A percentile compares a stretch with the other conserved stretches of the same genome.
These are phyloP conservation scores for Stictocephala bisonia DNA, from an alignment of 2,888 invertebrate genomes.

Conservation along the genomic window DNA sequence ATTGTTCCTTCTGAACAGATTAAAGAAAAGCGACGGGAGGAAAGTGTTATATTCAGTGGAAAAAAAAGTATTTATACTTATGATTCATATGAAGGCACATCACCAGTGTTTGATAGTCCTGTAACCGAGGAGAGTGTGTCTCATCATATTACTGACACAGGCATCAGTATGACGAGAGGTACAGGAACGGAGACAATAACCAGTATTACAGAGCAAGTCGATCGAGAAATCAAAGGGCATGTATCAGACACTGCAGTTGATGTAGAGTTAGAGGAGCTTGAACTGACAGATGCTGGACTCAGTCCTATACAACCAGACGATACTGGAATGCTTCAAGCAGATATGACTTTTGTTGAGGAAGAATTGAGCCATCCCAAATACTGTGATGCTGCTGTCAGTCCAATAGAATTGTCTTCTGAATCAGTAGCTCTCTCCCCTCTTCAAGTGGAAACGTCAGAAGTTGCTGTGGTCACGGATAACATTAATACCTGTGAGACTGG, in stretches of 20 bases:
- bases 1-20: conserved; percentile 63
- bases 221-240: conserved; percentile 61
- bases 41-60: conserved; percentile 67
- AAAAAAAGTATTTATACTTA: conserved; percentile 68
- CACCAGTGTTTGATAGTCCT: conserved; percentile 63
- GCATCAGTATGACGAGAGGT: conserved; percentile 68
- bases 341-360: conserved; percentile 64
- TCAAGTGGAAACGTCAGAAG: conserved; percentile 68
- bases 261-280: conserved; percentile 66
- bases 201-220: conserved; percentile 62
- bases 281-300: conserved; percentile 69
- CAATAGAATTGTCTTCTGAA: conserved; percentile 66
- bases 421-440: conserved; percentile 64
- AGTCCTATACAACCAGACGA: conserved; percentile 70
- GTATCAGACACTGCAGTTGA: conserved; percentile 66
- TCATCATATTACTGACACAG: conserved; percentile 69
- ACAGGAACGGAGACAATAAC: conserved; percentile 66
- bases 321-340: conserved; percentile 62
- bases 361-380: conserved; percentile 63
- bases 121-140: conserved; percentile 67
- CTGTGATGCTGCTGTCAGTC: conserved; percentile 67
- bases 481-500: conserved; percentile 68
- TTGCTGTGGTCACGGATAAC: conserved; percentile 67
- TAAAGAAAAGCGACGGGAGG: conserved; percentile 65
- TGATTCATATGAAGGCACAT: conserved; percentile 64